phyloP scores from a whole-genome alignment of 1,140 invertebrate species.

The Zaprionus davidi region DNA sequence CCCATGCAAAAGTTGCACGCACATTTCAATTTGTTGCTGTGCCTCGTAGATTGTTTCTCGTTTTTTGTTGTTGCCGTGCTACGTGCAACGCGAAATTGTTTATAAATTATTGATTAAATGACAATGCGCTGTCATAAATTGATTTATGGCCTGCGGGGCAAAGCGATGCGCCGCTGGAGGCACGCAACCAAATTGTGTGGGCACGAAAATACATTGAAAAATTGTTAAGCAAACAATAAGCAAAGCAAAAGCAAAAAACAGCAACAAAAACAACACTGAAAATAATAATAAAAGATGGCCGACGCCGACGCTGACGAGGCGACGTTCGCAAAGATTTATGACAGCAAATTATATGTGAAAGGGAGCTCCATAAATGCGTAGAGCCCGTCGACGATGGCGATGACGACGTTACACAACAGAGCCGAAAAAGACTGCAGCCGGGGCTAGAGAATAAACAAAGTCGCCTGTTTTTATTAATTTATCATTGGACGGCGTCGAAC shows the following conservation, averaged over 20 bases:
- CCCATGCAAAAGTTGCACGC: conserved; percentile 31
- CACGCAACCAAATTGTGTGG: conserved; percentile 67
- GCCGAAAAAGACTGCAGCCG: conserved; percentile 1
- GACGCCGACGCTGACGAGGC: conserved; percentile 15
- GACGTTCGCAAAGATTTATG: conserved; percentile 59
- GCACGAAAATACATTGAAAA: conserved; percentile 65
- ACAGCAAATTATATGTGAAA: conserved; percentile 64
- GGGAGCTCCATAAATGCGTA: conserved; percentile 47
- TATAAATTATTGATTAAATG: conserved; percentile 83
- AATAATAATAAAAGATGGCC: conserved; percentile 66
- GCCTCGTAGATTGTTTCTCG: conserved; percentile 1
- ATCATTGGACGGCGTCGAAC: conserved; percentile 57
- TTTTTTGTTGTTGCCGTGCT: conserved; percentile 15
- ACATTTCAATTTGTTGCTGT: conserved; percentile 31
- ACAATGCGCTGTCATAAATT: conserved; percentile 79
- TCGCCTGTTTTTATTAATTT: conserved; percentile 73
- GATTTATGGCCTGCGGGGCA: conserved; percentile 66
- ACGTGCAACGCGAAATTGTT: conserved; percentile 60
- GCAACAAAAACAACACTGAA: conserved; percentile 10
- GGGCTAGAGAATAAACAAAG: conserved; percentile 41
- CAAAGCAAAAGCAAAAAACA: conserved; percentile 23
- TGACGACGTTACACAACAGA: conserved; percentile 50
- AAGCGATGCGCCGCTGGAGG: conserved; percentile 26
- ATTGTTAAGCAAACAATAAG: conserved; percentile 75
- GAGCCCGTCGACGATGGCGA: conserved; percentile 9